Evolutionary conservation across 2,888 invertebrate genomes (phyloP).

Genomic region (Xestia xanthographa): DNA sequence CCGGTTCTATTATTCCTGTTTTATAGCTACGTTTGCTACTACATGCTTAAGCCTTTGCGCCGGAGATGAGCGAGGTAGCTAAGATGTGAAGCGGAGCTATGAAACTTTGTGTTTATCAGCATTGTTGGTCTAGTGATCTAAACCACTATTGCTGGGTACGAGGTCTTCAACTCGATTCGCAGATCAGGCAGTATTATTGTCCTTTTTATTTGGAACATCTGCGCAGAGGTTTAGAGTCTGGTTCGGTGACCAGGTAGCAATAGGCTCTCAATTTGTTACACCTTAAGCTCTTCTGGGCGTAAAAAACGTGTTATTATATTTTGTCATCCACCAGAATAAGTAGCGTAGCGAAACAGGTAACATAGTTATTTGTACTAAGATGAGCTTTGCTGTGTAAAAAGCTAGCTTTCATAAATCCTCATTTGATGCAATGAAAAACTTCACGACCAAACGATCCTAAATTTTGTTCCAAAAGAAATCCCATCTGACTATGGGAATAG

Average conservation of each 20-base stretch:
- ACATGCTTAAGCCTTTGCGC: conserved; percentile 8
- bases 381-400: not conserved
- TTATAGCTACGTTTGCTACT: conserved; percentile 56
- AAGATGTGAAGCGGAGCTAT: not conserved
- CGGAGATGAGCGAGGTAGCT: not conserved
- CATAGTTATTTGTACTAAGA: not conserved
- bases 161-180: not conserved
- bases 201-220: not conserved
- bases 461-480: not conserved
- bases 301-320: not conserved
- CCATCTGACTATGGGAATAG: not conserved
- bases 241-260: too few species aligned
- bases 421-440: too few species aligned
- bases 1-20: conserved; percentile 52
- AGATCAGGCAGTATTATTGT: not conserved
- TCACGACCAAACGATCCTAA: not conserved
- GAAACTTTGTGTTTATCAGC: not conserved
- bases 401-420: not conserved
- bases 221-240: not conserved
- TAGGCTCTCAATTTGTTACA: not conserved
- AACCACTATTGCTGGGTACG: not conserved
- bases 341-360: not conserved
- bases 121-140: not conserved
- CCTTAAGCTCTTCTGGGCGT: not conserved
- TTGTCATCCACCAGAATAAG: not conserved